phyloP scores from a whole-genome alignment of 2,113 vertebrate species.

The Heliornis fulica region DNA sequence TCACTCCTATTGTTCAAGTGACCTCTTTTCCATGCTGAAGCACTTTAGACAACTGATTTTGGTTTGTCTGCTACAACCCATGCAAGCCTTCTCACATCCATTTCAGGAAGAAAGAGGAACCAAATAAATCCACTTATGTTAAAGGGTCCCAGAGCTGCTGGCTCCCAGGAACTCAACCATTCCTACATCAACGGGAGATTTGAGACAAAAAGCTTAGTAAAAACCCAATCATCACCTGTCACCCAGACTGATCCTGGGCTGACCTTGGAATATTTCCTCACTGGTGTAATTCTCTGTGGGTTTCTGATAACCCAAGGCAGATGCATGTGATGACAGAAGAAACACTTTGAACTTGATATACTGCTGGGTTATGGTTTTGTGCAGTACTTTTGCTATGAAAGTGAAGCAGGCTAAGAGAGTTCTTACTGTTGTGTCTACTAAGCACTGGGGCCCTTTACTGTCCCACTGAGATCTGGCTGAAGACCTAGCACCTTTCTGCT shows the following conservation, averaged over 20 bases:
- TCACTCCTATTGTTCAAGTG: background rate
- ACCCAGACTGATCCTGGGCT: background rate
- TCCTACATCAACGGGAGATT: background rate
- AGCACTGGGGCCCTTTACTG: background rate
- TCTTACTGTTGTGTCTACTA: background rate
- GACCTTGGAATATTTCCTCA: background rate
- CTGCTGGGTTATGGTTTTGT: background rate
- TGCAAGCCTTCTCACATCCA: background rate
- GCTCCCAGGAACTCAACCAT: background rate
- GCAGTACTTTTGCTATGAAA: background rate
- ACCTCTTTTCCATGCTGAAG: background rate
- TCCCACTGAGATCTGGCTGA: background rate
- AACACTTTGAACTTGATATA: background rate
- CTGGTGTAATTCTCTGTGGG: background rate
- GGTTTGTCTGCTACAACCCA: background rate
- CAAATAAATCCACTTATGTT: background rate
- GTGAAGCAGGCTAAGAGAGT: background rate
- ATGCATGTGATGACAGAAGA: background rate
- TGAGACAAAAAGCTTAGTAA: background rate
- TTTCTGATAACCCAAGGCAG: slow-evolving; percentile 23
- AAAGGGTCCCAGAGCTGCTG: background rate
- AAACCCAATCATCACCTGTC: background rate
- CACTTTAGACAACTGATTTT: background rate
- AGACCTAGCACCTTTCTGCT: background rate
- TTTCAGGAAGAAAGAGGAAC: background rate